Evolutionary conservation across 2,888 invertebrate genomes (phyloP).

Genomic region (Calephelis perditalis): DNA sequence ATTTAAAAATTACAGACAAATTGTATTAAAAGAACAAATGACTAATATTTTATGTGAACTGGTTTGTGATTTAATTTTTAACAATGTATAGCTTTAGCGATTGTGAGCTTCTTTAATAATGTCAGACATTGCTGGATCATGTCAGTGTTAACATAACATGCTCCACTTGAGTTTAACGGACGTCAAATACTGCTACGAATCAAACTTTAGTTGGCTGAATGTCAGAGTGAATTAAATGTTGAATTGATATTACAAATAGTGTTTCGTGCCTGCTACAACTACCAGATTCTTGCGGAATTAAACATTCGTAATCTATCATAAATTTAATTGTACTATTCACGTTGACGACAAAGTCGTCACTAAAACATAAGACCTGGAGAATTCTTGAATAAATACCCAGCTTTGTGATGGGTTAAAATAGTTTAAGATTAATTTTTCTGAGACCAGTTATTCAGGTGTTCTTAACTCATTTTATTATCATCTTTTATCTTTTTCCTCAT

Average conservation of each 20-base stretch:
- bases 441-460: background rate
- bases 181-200: too few relatives aligned
- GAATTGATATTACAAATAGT: too few relatives aligned
- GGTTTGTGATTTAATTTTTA: constrained; percentile 2
- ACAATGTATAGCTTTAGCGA: background rate
- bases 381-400: background rate
- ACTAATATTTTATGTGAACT: background rate
- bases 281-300: background rate
- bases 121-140: too few relatives aligned
- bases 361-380: too few relatives aligned
- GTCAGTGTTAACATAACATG: too few relatives aligned
- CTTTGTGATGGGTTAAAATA: background rate
- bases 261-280: too few relatives aligned
- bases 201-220: too few relatives aligned
- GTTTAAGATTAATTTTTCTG: background rate
- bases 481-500: background rate
- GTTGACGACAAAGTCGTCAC: too few relatives aligned
- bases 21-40: background rate
- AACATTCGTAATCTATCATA: background rate
- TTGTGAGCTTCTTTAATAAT: background rate
- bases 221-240: too few relatives aligned
- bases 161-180: too few relatives aligned
- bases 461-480: background rate
- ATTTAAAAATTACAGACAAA: background rate
- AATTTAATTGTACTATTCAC: background rate